These are phyloP conservation scores for Aix galericulata DNA, from an alignment of 2,113 vertebrate genomes.

Conservation along the genomic window DNA sequence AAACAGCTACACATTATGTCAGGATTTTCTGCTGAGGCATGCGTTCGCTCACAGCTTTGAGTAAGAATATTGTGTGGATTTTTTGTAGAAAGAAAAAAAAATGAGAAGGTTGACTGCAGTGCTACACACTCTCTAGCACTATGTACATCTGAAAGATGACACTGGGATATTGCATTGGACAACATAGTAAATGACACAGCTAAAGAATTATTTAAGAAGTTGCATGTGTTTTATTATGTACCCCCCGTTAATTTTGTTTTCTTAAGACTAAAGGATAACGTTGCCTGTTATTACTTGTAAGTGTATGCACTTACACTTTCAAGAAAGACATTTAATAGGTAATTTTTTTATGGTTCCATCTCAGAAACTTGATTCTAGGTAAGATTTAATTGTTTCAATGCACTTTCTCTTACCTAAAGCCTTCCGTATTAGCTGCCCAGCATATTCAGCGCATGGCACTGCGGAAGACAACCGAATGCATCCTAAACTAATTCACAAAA, in stretches of 20 bases:
- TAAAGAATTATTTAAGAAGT: no score
- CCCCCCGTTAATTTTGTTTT: background rate
- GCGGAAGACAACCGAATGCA: background rate
- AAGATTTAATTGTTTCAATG: background rate
- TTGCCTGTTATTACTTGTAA: background rate
- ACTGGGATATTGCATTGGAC: accelerated
- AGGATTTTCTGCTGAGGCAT: background rate
- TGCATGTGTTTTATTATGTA: background rate
- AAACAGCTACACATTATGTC: accelerated
- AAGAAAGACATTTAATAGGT: accelerated
- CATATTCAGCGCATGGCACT: no score
- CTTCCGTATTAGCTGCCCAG: background rate
- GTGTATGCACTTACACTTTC: accelerated
- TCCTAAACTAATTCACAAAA: background rate
- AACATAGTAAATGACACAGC: accelerated
- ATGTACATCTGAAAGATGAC: accelerated
- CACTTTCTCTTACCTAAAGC: background rate
- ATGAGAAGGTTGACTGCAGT: no score
- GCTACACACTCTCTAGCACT: accelerated
- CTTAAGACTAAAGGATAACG: no score
- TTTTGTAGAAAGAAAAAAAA: accelerated
- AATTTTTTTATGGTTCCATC: background rate
- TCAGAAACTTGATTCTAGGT: background rate
- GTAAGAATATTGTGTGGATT: accelerated
- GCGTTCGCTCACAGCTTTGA: background rate